Evolutionary conservation across 2,113 vertebrate species (phyloP).

Genomic region (Vidua macroura): DNA sequence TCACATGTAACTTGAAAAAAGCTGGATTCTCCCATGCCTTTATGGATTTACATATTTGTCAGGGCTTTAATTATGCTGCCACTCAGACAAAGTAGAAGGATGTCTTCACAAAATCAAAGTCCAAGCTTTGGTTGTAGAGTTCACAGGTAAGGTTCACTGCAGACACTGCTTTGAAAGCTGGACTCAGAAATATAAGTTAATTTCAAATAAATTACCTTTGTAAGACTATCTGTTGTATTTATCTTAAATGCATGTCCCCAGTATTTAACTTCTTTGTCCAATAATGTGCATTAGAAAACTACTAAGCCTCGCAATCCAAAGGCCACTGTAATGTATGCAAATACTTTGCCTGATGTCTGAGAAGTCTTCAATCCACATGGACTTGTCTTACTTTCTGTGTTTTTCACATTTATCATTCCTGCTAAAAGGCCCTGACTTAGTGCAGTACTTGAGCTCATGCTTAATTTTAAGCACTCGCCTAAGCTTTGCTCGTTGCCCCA

Average conservation of each 20-base stretch:
- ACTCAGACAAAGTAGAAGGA: not conserved
- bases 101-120: not conserved
- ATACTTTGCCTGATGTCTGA: not conserved
- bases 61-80: not conserved
- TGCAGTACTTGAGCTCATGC: not conserved
- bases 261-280: not conserved
- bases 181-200: not conserved
- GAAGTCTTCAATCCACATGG: not conserved
- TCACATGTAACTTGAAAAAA: not conserved
- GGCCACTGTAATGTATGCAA: conserved; percentile 43
- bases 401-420: conserved; percentile 55
- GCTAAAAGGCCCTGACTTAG: not conserved
- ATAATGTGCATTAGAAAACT: not conserved
- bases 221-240: not conserved
- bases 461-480: not conserved
- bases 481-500: not conserved
- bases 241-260: not conserved
- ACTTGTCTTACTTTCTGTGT: not conserved
- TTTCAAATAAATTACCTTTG: not conserved
- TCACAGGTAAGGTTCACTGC: not conserved
- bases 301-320: not conserved
- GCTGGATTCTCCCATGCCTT: not conserved
- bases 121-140: not conserved
- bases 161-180: not conserved
- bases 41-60: not conserved